Conservation (phyloP, 2,797 vertebrate genomes). For the Acanthis flammea region DNA sequence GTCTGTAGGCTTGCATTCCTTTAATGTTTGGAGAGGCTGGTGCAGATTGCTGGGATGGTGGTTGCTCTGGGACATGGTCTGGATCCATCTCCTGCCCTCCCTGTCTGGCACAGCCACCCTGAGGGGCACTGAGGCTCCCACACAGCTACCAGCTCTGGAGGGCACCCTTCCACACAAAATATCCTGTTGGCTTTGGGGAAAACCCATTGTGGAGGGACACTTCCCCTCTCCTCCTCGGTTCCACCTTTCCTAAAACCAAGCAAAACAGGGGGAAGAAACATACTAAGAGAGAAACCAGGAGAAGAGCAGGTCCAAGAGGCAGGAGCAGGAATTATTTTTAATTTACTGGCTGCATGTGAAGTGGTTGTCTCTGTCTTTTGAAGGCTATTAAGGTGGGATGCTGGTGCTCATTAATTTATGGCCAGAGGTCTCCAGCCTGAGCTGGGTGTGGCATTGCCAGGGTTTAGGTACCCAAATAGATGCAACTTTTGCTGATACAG, state of each 20-base stretch:
- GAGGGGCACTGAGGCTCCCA: neutral
- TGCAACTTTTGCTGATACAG: neutral
- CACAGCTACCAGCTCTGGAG: neutral
- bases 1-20: neutral
- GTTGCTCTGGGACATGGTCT: rapidly evolving
- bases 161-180: neutral
- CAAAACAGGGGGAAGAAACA: neutral
- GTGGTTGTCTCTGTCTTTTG: neutral
- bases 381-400: neutral
- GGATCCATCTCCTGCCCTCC: neutral
- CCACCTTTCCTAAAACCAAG: neutral
- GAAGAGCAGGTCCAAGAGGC: neutral
- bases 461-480: neutral
- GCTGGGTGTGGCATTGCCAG: rapidly evolving
- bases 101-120: neutral
- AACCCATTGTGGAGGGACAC: neutral
- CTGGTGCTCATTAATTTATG: neutral
- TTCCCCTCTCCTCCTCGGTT: neutral
- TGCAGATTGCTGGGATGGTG: rapidly evolving
- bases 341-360: neutral
- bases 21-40: neutral
- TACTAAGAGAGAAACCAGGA: neutral
- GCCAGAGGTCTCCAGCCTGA: neutral
- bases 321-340: neutral
- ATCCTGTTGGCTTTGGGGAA: neutral